Percentiles rank a stretch among this genome's conserved stretches.
Conservation (phyloP, 2,113 vertebrate species). For the Emydura subglobosa region DNA sequence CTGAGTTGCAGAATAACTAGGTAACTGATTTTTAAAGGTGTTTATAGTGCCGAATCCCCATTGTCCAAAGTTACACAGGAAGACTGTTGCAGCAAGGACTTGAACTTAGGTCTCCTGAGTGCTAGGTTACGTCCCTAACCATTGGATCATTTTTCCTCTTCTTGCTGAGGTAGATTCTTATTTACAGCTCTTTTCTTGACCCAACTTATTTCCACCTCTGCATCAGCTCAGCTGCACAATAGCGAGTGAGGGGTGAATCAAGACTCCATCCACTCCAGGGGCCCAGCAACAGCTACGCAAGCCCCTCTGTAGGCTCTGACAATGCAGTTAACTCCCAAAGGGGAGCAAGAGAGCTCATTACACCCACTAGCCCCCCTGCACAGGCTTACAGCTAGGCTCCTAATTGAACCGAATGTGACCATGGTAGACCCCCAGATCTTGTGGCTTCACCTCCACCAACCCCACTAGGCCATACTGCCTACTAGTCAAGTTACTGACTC, state of each 20-base stretch:
- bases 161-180: not conserved
- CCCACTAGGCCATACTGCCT: not conserved
- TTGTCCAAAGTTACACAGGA: not conserved
- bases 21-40: not conserved
- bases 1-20: not conserved
- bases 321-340: not conserved
- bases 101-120: not conserved
- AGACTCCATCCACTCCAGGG: not conserved
- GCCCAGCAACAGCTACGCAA: not conserved
- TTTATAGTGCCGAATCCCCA: not conserved
- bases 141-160: not conserved
- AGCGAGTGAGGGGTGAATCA: not conserved
- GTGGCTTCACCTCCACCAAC: not conserved
- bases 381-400: not conserved
- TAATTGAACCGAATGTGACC: not conserved
- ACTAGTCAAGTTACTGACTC: not conserved
- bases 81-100: not conserved
- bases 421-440: not conserved
- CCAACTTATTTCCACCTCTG: not conserved
- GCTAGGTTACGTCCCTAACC: not conserved
- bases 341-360: not conserved
- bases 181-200: not conserved
- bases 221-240: not conserved
- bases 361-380: not conserved
- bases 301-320: not conserved